phyloP scores from a whole-genome alignment of 1,140 invertebrate species.

The Drosophila suzukii region DNA sequence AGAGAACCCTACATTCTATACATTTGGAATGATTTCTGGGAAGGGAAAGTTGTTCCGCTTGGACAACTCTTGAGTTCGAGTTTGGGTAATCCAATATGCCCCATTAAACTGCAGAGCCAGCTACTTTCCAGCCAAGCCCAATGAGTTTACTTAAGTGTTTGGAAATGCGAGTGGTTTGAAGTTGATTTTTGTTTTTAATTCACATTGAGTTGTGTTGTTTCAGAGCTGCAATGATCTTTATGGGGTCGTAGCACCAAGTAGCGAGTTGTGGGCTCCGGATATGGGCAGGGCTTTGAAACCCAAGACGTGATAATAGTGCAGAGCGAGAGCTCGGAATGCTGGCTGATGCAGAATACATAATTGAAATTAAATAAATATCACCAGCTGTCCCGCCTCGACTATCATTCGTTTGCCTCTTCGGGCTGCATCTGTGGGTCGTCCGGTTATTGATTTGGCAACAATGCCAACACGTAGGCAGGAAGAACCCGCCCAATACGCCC shows the following conservation, averaged over 20 bases:
- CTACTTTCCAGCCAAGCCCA: slow-evolving; percentile 13
- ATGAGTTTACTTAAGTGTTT: slow-evolving; percentile 20
- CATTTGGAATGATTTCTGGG: slow-evolving; percentile 1
- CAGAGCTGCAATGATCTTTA: slow-evolving; percentile 33
- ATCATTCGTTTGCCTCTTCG: slow-evolving; percentile 5
- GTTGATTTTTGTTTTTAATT: slow-evolving; percentile 18
- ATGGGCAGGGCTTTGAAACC: slow-evolving; percentile 24
- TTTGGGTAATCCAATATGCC: slow-evolving; percentile 27
- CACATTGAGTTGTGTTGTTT: slow-evolving; percentile 15
- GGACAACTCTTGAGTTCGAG: slow-evolving; percentile 9
- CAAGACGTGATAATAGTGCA: slow-evolving; percentile 40
- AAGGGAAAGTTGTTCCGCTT: slow-evolving; percentile 33
- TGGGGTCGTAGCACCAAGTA: slow-evolving; percentile 49
- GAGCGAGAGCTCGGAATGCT: slow-evolving; percentile 14
- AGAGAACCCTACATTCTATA: not conserved
- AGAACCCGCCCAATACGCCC: slow-evolving; percentile 9
- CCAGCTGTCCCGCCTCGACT: too few species aligned
- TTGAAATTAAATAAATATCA: slow-evolving; percentile 11
- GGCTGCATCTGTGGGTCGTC: slow-evolving; percentile 20
- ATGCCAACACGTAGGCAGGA: slow-evolving; percentile 19
- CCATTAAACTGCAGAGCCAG: slow-evolving; percentile 24
- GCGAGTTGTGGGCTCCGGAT: slow-evolving; percentile 11
- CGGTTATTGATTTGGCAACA: slow-evolving; percentile 41
- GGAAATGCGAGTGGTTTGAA: slow-evolving; percentile 26
- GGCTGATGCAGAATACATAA: slow-evolving; percentile 8